Evolutionary conservation across 2,888 invertebrate genomes (phyloP), one percentile per base, ranked within the genome.

Genomic region (Cataglyphis livida): DNA sequence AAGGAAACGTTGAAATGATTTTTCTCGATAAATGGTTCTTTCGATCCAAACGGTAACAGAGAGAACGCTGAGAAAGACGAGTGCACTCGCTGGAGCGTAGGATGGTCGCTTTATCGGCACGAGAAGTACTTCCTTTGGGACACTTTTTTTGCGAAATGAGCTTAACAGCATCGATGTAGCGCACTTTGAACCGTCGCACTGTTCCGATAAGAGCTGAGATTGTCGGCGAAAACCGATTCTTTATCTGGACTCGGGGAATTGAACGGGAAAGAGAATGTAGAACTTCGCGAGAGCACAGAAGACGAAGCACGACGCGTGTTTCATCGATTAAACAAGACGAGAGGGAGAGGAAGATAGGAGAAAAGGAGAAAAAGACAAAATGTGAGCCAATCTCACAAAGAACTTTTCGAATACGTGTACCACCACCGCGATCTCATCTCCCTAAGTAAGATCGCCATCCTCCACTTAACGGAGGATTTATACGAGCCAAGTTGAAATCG

Each of bases 401-500:
- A 89, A 89, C 78, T 89, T 89, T 82, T 74, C 65, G 68, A 85
- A 79, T 84, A 82, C 84, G 28, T 82, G 71, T 28, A 18, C 71
- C 83, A 71, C 66, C 65, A 12, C 41, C 71, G 62, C 54, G 64
- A 84, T 85, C 88, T 85, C 88, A 84, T 87, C 84, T 88, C 70
- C 81, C 70, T 87, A 85, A 87, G 87, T 85, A 87, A 89, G 84
- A 89, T 89, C 88, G 83, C 81, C 83, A 62, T 81, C 66, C 88
- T 82, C 82, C 87, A 86, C 84, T 89, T 88, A 88, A 87, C 85
- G 28, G 71, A 76, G 85, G 83, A 89, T 89, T 89, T 89, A 89
- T 89, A 89, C 84, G 85, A 85, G 84, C 85, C 76, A 88, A 89
- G 87, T 89, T 89, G 89, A 84, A 89, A 89, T 89, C 89, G 89